Conservation (phyloP, 2,888 invertebrate species). For the Cordilura impudica region DNA sequence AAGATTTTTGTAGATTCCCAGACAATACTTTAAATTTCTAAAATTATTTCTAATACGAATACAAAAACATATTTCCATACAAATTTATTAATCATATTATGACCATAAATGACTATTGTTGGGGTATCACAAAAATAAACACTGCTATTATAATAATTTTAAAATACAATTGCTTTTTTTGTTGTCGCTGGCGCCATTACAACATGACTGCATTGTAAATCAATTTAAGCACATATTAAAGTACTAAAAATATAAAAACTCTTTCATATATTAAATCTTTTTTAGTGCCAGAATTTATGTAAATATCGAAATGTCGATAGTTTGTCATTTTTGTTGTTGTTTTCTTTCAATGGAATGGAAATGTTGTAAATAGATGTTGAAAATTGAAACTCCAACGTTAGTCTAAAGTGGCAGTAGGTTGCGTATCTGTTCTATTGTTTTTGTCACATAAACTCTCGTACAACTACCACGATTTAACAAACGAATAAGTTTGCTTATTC, state of each 20-base stretch:
- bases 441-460: conserved; percentile 38
- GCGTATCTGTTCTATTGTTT: conserved; percentile 18
- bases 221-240: conserved; percentile 49
- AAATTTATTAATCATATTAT: not conserved
- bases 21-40: not conserved
- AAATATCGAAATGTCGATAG: conserved; percentile 46
- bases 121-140: not conserved
- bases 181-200: conserved; percentile 54
- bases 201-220: conserved; percentile 63
- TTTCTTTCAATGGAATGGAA: not conserved
- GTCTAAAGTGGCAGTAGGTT: not conserved
- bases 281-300: conserved; percentile 38
- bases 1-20: no score
- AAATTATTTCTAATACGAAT: not conserved
- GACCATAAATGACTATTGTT: not conserved
- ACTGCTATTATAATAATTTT: not conserved
- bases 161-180: not conserved
- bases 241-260: not conserved
- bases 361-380: not conserved
- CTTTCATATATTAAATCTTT: conserved; percentile 17
- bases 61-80: not conserved
- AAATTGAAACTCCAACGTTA: not conserved
- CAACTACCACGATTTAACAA: conserved; percentile 45
- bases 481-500: conserved; percentile 28
- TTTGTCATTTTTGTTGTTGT: conserved; percentile 11